A percentile compares a stretch with the other conserved stretches of the same genome.
These are phyloP conservation scores for Philereme transversata DNA, from an alignment of 2,888 invertebrate genomes.

Conservation along the genomic window DNA sequence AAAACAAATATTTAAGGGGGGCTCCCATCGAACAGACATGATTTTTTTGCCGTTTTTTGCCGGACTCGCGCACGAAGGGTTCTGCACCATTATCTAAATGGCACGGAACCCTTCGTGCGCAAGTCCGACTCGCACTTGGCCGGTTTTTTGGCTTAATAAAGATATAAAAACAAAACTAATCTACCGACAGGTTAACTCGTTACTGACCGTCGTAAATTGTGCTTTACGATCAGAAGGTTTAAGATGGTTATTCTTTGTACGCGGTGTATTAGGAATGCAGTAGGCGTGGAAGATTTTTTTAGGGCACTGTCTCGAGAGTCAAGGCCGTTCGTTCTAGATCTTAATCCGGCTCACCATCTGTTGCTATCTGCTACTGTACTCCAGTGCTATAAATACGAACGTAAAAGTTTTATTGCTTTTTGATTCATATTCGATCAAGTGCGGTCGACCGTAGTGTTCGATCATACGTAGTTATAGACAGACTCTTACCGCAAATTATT, in stretches of 20 bases:
- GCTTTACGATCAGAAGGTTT: not conserved
- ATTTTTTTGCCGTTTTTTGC: too few relatives aligned
- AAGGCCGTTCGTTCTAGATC: slow-evolving; percentile 52
- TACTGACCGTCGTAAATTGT: slow-evolving; percentile 10
- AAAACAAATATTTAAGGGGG: too few relatives aligned
- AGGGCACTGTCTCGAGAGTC: slow-evolving; percentile 49
- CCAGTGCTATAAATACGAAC: slow-evolving; percentile 41
- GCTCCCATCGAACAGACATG: too few relatives aligned
- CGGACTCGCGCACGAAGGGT: too few relatives aligned
- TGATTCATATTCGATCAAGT: slow-evolving; percentile 39
- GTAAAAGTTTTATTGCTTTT: slow-evolving; percentile 43
- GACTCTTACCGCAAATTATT: not conserved
- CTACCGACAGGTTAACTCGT: not conserved
- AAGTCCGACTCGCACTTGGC: too few relatives aligned
- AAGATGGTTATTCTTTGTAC: slow-evolving; percentile 14
- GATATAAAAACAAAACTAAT: not conserved
- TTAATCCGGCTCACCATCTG: slow-evolving; percentile 34
- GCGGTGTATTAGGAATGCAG: slow-evolving; percentile 33
- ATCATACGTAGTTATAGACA: not conserved
- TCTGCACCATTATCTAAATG: too few relatives aligned
- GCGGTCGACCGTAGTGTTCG: slow-evolving; percentile 18
- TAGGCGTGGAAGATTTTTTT: slow-evolving; percentile 41
- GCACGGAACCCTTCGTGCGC: too few relatives aligned
- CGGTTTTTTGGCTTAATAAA: too few relatives aligned
- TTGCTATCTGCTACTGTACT: slow-evolving; percentile 49